phyloP scores from a whole-genome alignment of 2,888 invertebrate species.

The Eurytoma californica region DNA sequence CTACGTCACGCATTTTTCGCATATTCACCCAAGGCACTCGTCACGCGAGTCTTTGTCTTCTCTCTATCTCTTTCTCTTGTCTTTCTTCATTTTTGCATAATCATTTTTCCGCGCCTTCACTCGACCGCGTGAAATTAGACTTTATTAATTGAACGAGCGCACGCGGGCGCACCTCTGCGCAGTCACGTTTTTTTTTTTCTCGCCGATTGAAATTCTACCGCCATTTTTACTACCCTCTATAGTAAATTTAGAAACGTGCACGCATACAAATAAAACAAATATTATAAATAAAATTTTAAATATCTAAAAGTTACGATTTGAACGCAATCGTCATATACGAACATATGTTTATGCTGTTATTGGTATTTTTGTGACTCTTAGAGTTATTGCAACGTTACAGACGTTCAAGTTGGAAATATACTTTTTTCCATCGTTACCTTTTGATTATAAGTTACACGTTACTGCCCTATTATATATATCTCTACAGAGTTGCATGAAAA shows the following conservation, averaged over 20 bases:
- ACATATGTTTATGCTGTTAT: conserved; percentile 16
- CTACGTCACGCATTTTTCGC: conserved; percentile 49
- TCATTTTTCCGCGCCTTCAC: neutral
- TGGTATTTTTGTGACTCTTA: conserved; percentile 27
- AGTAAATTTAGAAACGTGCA: conserved; percentile 33
- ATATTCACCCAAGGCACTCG: conserved; percentile 44
- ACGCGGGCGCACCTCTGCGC: neutral
- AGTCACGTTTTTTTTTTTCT: neutral
- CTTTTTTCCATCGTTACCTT: conserved; percentile 6
- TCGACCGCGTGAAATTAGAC: conserved; percentile 4
- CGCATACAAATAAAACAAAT: conserved; percentile 12
- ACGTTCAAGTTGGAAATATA: neutral
- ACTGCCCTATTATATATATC: neutral
- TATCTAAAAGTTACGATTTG: no score
- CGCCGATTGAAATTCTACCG: neutral
- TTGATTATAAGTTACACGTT: conserved; percentile 22
- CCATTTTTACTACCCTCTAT: neutral
- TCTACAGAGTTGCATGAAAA: conserved; percentile 26
- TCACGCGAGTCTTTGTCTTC: conserved; percentile 33
- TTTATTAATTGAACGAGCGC: conserved; percentile 17
- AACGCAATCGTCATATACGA: neutral
- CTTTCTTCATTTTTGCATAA: conserved; percentile 4
- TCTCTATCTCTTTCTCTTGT: conserved; percentile 4
- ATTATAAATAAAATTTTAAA: no score
- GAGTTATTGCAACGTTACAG: conserved; percentile 37